Base-by-base conservation (phyloP, 2,113 vertebrate species). In the Phalacrocorax brasilianus region DNA sequence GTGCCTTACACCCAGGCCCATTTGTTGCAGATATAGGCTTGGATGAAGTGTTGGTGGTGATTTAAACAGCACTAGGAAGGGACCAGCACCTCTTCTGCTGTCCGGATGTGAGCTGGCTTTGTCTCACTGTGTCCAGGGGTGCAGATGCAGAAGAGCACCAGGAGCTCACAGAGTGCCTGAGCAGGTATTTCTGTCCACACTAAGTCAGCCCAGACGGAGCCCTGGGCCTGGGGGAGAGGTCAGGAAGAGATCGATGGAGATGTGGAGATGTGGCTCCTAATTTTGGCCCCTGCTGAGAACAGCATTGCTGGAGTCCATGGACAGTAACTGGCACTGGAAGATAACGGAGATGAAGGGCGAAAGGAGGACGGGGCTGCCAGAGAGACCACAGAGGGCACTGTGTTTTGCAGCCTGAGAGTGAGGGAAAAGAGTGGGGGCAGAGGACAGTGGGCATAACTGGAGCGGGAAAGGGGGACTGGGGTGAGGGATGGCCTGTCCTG, bases 341-440 rank as follows among this genome's bases (percentile, higher is more conserved):
- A 85, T 42, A 10, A 23, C 0, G 1, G 42, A 55, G 35, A 14
- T 38, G 50, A 58, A 35, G 33, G 35, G 38, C 49, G 45, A 33
- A 24, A 33, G 53, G 20, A 76, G n/a, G 59, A 38, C 4, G 17
- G 32, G 59, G 42, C 16, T 3, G 3, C 15, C 17, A n/a, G 67
- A 38, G n/a, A 42, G 33, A 30, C 19, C 17, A 21, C 38, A 13
- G 62, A 35, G 38, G n/a, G 20, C 35, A 33, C 5, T 0, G 6
- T 28, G 21, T 47, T 77, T 72, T 24, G 71, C 27, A 68, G 40
- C 18, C 24, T 0, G 2, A 49, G 17, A 30, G 12, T 1, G 0
- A 62, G 35, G 53, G 40, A 22, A 40, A 19, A 75, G 27, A 26
- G 47, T 12, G 32, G 49, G 26, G n/a, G 16, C 45, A 82, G 52